Conservation (phyloP, 2,888 invertebrate genomes). For the Meandrusa payeni region DNA sequence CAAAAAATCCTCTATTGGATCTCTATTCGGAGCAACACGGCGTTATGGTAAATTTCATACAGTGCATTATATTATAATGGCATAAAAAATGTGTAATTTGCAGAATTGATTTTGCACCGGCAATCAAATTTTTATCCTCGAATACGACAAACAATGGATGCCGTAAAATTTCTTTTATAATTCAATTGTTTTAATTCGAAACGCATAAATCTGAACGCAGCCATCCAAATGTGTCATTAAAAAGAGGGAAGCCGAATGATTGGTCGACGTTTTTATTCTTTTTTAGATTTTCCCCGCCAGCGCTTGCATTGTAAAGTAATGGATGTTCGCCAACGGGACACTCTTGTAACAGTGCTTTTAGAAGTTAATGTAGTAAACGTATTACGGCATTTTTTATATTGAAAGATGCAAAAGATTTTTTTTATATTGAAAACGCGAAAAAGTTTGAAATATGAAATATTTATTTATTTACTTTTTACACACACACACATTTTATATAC, state of each 20-base stretch:
- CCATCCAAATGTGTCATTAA: slow-evolving; percentile 27
- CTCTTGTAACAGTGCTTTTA: slow-evolving; percentile 3
- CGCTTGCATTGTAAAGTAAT: slow-evolving; percentile 15
- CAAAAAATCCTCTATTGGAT: no score
- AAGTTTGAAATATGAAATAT: no score
- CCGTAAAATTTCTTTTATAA: slow-evolving; percentile 23
- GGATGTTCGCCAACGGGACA: slow-evolving; percentile 2
- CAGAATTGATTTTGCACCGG: slow-evolving; percentile 1
- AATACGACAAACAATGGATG: slow-evolving; percentile 8
- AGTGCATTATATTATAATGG: no score
- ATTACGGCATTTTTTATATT: no score
- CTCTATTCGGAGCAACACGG: no score
- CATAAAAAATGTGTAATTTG: no score
- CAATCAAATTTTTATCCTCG: slow-evolving; percentile 5
- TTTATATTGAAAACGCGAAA: no score
- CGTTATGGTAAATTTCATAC: no score
- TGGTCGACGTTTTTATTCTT: slow-evolving; percentile 11
- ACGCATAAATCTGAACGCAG: slow-evolving; percentile 26
- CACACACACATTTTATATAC: no score
- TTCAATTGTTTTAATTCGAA: slow-evolving; percentile 28
- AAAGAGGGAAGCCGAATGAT: slow-evolving; percentile 27
- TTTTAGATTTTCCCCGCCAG: neutral
- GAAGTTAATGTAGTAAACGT: slow-evolving; percentile 8
- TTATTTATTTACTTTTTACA: no score
- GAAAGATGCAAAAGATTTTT: no score